Base-by-base conservation (phyloP, 2,888 invertebrate genomes). In the Rhingia rostrata region DNA sequence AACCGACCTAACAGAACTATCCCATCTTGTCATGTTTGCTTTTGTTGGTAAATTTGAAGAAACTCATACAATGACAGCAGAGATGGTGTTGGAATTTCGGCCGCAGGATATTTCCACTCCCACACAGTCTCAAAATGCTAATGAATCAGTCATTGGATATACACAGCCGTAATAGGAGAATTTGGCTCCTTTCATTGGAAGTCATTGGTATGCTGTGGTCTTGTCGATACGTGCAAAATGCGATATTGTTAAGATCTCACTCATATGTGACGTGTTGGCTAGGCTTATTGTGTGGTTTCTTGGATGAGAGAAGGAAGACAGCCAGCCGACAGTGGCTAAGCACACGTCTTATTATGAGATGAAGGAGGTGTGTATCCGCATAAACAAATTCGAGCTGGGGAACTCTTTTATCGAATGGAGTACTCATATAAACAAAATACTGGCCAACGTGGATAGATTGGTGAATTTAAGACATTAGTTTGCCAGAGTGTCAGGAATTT, bases 131-230 rank as follows among this genome's bases (percentile, higher is more conserved):
- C 53, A 54, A 80, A 84, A 80, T 84, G 70, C 74, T 84, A 84
- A 84, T 84, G 80, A 80, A 75, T 64, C 80, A 74, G 74, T 60
- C 70, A 79, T 73, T 75, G 54, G 32, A 12, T 43, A 63, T 22
- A 43, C 43, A 49, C 10, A 22, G 22, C 37, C 47, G 30, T 12
- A 43, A 33, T 10, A 47, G 51, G 22, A 63, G 49, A 43, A 64
- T 80, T 64, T 54, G 53, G 77, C 30, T 72, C 66, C 66, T 82
- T 82, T 82, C 51, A 63, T 64, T 78, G 37, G 54, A 60, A 84
- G 70, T 70, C 74, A 84, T 84, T 84, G 69, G 70, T 66, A 79
- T 84, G 69, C 79, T 70, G 80, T 84, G 84, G 84, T 79, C 60
- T 66, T 70, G 69, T 58, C 63, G 43, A 75, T 84, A 84, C 84